Evolutionary conservation across 2,113 vertebrate species (phyloP).

Genomic region (Colaptes auratus): DNA sequence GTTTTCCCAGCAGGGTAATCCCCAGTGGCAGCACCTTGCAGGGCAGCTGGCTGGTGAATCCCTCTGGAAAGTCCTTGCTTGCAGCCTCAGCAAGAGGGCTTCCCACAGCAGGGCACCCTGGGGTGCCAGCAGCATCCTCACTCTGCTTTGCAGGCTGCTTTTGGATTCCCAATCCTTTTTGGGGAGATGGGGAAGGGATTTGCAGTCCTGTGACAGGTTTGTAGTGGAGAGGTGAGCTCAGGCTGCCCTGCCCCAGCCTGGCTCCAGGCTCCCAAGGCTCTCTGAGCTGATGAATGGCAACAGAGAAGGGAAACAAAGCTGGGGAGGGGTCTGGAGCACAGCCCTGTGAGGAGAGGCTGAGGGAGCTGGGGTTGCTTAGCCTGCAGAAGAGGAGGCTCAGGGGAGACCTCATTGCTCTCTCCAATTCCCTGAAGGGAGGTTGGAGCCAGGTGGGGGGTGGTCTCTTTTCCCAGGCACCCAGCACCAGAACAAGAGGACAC

Average conservation of each 20-base stretch:
- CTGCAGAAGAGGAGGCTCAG: too few relatives aligned
- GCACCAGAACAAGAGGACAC: too few relatives aligned
- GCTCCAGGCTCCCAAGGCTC: background rate
- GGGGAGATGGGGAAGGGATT: background rate
- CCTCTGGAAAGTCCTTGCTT: background rate
- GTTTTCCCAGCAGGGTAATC: background rate
- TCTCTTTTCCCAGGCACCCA: too few relatives aligned
- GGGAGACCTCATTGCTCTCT: too few relatives aligned
- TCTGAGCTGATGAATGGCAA: too few relatives aligned
- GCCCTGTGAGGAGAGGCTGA: too few relatives aligned
- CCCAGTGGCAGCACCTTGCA: background rate
- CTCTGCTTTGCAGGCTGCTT: background rate
- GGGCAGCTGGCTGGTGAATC: background rate
- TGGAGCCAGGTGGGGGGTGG: too few relatives aligned
- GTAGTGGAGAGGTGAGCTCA: background rate
- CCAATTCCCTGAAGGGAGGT: too few relatives aligned
- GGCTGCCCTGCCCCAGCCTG: background rate
- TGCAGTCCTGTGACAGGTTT: background rate
- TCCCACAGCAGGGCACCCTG: accelerated
- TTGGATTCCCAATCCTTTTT: background rate
- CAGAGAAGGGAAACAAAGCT: too few relatives aligned
- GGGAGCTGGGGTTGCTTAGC: too few relatives aligned
- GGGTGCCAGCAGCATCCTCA: background rate
- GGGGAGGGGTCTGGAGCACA: too few relatives aligned
- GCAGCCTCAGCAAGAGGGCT: background rate